Conservation (phyloP, 2,113 vertebrate genomes). For the Anthoscopus minutus region DNA sequence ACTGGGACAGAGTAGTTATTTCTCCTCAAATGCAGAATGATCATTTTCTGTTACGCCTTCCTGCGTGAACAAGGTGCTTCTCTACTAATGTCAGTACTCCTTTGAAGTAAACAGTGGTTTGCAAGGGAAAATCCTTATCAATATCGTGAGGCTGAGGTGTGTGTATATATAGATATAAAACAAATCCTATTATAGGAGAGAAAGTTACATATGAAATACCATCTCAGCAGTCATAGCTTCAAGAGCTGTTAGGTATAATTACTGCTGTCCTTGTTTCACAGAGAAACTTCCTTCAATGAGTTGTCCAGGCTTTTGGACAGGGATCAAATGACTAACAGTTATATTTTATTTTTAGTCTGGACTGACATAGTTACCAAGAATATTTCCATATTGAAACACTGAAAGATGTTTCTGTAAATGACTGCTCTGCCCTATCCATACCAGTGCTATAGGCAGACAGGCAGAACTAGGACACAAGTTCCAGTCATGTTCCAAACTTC, state of each 20-base stretch:
- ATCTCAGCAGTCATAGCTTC: not conserved
- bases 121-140: not conserved
- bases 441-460: not conserved
- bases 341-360: slow-evolving; percentile 27
- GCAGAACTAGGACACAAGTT: not conserved
- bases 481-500: not conserved
- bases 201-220: not conserved
- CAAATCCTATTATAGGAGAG: not conserved
- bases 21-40: not conserved
- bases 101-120: not conserved
- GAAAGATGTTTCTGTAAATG: not conserved
- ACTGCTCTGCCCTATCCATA: not conserved
- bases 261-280: not conserved
- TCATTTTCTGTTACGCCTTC: not conserved
- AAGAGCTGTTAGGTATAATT: not conserved
- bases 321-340: not conserved
- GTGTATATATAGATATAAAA: not conserved
- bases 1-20: not conserved
- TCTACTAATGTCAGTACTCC: not conserved
- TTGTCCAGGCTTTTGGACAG: not conserved
- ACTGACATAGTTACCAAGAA: not conserved
- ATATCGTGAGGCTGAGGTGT: not conserved
- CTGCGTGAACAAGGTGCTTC: not conserved
- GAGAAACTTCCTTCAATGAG: not conserved
- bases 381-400: not conserved